Evolutionary conservation across 2,797 vertebrate genomes (phyloP).

Genomic region (Danio jaintianensis): DNA sequence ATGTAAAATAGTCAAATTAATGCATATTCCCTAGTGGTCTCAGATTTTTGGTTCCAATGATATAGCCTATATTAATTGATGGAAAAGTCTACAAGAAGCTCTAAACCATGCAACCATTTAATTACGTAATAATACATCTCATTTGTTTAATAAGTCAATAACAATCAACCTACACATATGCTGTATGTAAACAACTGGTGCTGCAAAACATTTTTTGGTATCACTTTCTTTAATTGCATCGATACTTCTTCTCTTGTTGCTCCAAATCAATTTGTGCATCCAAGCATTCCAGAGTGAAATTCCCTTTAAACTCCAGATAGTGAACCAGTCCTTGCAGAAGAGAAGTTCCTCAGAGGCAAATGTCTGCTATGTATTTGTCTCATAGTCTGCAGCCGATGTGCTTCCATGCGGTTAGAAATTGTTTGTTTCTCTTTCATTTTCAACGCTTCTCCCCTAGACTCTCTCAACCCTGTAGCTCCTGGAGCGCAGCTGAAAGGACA

Average conservation of each 20-base stretch:
- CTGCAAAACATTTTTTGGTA: constrained; percentile 54
- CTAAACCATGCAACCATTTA: background rate
- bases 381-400: background rate
- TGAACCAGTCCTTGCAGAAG: background rate
- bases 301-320: constrained; percentile 2
- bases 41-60: background rate
- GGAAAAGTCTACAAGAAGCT: background rate
- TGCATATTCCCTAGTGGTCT: background rate
- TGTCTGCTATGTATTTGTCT: background rate
- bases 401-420: background rate
- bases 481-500: constrained; percentile 43
- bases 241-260: constrained; percentile 61
- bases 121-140: background rate
- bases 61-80: background rate
- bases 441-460: background rate
- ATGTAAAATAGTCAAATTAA: background rate
- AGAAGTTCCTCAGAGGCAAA: background rate
- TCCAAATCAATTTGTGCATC: constrained; percentile 67
- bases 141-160: constrained; percentile 30
- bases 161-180: background rate
- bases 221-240: constrained; percentile 64
- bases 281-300: constrained; percentile 32
- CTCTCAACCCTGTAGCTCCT: constrained; percentile 36
- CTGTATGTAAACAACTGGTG: constrained; percentile 25
- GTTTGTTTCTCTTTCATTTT: constrained; percentile 40